phyloP scores from a whole-genome alignment of 2,888 invertebrate species.

The Meteorus colon region DNA sequence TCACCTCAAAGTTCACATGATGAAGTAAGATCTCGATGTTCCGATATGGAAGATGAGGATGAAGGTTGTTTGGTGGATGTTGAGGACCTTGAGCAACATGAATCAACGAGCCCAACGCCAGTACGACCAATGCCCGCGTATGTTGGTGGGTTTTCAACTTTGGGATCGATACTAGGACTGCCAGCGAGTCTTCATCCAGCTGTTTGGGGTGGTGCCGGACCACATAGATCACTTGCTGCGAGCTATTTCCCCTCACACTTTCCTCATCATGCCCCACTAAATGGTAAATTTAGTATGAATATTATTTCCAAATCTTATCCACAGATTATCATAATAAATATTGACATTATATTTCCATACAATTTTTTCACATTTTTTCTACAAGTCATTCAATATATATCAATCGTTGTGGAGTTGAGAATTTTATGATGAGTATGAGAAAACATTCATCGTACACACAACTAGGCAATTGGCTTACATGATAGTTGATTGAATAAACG shows the following conservation, averaged over 20 bases:
- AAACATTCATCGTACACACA: no score
- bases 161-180: constrained; percentile 62
- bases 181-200: constrained; percentile 63
- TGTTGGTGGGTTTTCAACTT: constrained; percentile 65
- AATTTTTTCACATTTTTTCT: no score
- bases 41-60: constrained; percentile 79
- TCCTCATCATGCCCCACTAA: constrained; percentile 67
- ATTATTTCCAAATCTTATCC: neutral
- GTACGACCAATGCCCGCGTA: constrained; percentile 69
- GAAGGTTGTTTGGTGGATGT: constrained; percentile 85
- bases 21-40: constrained; percentile 62
- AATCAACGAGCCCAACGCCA: constrained; percentile 58
- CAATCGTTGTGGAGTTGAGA: no score
- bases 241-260: constrained; percentile 68
- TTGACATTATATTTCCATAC: neutral
- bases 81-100: constrained; percentile 77
- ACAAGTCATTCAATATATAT: no score
- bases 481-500: neutral
- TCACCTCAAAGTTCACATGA: constrained; percentile 66
- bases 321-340: neutral
- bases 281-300: constrained; percentile 57
- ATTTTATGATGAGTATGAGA: no score
- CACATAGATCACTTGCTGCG: constrained; percentile 60
- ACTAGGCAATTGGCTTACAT: no score
- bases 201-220: constrained; percentile 65